Conservation (phyloP, 2,113 vertebrate genomes). For the Mustelus asterias region DNA sequence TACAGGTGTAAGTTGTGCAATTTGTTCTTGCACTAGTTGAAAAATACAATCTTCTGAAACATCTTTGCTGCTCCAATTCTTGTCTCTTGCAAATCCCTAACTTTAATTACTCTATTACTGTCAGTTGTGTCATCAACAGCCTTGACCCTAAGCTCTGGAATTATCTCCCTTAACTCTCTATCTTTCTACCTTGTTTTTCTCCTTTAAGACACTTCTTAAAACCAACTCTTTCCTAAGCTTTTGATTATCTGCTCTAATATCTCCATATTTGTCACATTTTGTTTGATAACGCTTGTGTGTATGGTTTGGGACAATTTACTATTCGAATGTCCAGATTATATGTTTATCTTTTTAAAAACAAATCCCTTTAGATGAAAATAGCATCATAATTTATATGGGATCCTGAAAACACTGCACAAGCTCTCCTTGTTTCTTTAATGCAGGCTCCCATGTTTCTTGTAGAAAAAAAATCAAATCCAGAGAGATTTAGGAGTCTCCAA, state of each 20-base stretch:
- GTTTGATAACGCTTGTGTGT: background rate
- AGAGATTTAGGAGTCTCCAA: background rate
- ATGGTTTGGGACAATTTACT: background rate
- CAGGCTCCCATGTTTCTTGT: background rate
- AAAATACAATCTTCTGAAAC: background rate
- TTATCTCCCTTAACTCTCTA: background rate
- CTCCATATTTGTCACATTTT: background rate
- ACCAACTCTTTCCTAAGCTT: background rate
- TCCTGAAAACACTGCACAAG: background rate
- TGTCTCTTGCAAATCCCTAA: background rate
- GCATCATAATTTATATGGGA: background rate
- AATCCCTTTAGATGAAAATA: background rate
- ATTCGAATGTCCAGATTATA: no score
- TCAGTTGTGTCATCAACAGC: background rate
- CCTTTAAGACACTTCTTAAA: background rate
- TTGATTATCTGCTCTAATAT: background rate
- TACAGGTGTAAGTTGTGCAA: background rate
- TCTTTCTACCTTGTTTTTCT: background rate
- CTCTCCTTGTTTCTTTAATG: background rate
- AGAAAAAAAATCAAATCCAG: background rate
- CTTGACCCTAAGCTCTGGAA: background rate
- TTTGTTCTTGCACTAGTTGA: background rate
- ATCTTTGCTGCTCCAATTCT: background rate
- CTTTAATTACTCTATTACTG: background rate
- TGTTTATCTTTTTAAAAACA: background rate